phyloP scores from a whole-genome alignment of 2,113 vertebrate genomes.

The Ophthalmolycus amberensis region DNA sequence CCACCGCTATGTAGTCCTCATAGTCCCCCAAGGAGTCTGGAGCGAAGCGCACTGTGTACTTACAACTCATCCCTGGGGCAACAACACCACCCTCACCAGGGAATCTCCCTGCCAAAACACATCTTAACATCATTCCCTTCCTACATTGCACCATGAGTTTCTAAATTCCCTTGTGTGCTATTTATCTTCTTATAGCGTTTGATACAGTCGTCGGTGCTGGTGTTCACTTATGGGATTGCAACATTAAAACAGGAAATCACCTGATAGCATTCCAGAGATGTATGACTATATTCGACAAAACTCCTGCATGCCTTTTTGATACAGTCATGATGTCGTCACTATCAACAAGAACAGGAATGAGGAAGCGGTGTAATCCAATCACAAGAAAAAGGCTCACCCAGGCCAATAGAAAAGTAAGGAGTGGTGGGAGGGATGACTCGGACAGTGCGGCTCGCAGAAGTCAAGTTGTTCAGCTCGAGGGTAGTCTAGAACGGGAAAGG shows the following conservation, averaged over 20 bases:
- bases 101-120: slow-evolving; percentile 86
- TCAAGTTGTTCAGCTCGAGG: slow-evolving; percentile 89
- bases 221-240: background rate
- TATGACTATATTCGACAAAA: background rate
- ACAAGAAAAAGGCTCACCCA: slow-evolving; percentile 84
- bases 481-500: slow-evolving; percentile 78
- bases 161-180: background rate
- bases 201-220: slow-evolving; percentile 22
- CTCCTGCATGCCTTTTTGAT: slow-evolving; percentile 4
- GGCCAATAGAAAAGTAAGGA: slow-evolving; percentile 87
- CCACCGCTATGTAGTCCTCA: slow-evolving; percentile 89
- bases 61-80: slow-evolving; percentile 94
- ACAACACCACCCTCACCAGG: slow-evolving; percentile 90
- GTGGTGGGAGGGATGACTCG: slow-evolving; percentile 90
- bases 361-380: background rate
- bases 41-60: slow-evolving; percentile 88
- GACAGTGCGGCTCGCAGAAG: slow-evolving; percentile 85
- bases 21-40: slow-evolving; percentile 89
- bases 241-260: background rate
- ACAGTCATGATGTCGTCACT: slow-evolving; percentile 6
- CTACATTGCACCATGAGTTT: background rate
- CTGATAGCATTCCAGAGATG: slow-evolving; percentile 29
- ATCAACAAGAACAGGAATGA: background rate
- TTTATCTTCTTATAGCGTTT: background rate
- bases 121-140: background rate